Conservation (phyloP, 2,888 invertebrate species). For the Brachylomia viminalis region DNA sequence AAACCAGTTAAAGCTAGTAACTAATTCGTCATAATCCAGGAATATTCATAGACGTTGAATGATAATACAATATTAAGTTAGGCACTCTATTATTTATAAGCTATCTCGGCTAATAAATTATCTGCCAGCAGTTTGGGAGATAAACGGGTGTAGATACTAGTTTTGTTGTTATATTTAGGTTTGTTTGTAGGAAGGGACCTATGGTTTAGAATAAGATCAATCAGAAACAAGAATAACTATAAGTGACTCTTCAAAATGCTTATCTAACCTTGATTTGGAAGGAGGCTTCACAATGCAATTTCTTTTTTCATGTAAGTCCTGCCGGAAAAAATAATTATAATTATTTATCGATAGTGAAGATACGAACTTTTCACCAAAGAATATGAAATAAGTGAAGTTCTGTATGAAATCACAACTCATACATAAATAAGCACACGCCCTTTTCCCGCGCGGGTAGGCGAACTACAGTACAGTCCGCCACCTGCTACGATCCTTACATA, state of each 20-base stretch:
- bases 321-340: no score
- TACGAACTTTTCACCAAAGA: background rate
- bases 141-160: slow-evolving; percentile 21
- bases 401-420: background rate
- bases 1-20: slow-evolving; percentile 15
- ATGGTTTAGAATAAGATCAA: background rate
- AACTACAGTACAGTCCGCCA: background rate
- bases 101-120: slow-evolving; percentile 51
- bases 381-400: background rate
- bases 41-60: slow-evolving; percentile 63
- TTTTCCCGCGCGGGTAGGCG: no score
- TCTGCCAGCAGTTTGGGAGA: slow-evolving; percentile 43
- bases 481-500: background rate
- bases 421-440: background rate
- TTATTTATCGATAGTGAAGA: background rate
- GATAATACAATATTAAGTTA: slow-evolving; percentile 55
- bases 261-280: background rate
- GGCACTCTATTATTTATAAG: slow-evolving; percentile 55
- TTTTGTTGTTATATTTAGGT: background rate
- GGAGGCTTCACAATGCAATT: no score
- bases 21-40: slow-evolving; percentile 52
- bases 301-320: background rate
- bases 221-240: background rate
- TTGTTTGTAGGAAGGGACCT: background rate
- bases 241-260: background rate